A percentile compares a stretch with the other conserved stretches of the same genome.
Conservation (phyloP, 2,113 vertebrate species). For the Columba livia region DNA sequence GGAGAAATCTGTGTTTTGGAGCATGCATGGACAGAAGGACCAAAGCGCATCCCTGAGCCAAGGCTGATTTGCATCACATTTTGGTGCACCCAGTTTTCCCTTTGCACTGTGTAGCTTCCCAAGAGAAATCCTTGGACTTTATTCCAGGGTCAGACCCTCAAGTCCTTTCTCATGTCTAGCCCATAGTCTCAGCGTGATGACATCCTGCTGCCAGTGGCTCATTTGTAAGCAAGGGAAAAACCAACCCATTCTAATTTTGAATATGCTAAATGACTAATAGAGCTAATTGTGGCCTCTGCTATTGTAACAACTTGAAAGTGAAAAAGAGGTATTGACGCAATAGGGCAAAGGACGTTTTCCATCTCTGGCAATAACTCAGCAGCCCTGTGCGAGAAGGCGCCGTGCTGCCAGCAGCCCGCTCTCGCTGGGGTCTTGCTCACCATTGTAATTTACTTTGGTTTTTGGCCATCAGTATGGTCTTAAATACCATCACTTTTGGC, state of each 20-base stretch:
- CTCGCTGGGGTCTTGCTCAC: neutral
- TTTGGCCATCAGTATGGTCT: neutral
- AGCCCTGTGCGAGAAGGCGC: neutral
- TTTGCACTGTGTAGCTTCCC: neutral
- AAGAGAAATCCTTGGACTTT: neutral
- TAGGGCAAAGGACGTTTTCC: slow-evolving; percentile 9
- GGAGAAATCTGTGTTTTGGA: neutral
- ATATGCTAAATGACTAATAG: slow-evolving; percentile 35
- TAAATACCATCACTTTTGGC: neutral
- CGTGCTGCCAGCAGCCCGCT: neutral
- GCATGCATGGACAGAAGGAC: fast-evolving
- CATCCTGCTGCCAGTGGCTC: neutral
- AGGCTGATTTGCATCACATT: neutral
- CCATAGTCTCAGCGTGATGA: neutral
- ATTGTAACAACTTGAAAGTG: neutral
- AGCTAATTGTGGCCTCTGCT: slow-evolving; percentile 36
- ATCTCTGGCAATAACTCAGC: neutral
- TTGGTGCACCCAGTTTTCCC: neutral
- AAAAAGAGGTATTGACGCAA: neutral
- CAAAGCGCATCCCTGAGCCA: neutral
- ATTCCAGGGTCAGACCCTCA: neutral
- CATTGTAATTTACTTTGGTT: neutral
- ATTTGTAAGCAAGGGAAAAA: neutral
- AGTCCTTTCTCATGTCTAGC: neutral
- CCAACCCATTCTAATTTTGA: slow-evolving; percentile 4